Evolutionary conservation across 64 coral and sea anemone genomes (phyloP).

Genomic region (Dendronephthya gigantea): DNA sequence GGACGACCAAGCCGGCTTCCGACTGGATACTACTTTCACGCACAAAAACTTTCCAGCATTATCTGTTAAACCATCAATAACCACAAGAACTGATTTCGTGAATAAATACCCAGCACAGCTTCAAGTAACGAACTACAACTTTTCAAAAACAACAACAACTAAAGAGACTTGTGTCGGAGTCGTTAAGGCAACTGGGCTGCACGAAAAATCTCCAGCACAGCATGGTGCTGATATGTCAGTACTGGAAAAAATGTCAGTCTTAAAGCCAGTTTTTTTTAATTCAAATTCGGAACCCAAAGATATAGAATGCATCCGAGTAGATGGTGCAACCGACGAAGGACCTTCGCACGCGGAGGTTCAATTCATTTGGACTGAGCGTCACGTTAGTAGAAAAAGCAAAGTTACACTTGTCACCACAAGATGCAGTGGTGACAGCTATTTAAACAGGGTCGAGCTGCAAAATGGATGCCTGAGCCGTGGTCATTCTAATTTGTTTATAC

Average conservation of each 20-base stretch:
- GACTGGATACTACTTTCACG: slow-evolving; percentile 25
- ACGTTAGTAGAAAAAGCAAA: background rate
- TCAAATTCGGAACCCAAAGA: background rate
- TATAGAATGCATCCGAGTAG: background rate
- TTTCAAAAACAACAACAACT: background rate
- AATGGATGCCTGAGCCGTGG: background rate
- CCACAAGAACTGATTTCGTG: slow-evolving; percentile 18
- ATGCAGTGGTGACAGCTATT: background rate
- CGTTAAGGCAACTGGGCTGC: background rate
- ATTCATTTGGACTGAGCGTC: background rate
- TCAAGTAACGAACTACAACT: slow-evolving; percentile 30
- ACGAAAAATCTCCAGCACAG: background rate
- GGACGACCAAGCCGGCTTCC: slow-evolving; percentile 49
- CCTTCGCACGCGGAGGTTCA: background rate
- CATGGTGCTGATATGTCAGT: background rate
- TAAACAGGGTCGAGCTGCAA: background rate
- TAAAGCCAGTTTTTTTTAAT: background rate
- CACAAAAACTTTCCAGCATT: background rate
- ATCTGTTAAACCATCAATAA: slow-evolving; percentile 8
- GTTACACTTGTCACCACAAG: background rate
- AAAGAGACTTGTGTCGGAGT: background rate
- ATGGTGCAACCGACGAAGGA: slow-evolving; percentile 13
- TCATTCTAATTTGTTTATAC: background rate
- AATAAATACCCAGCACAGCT: slow-evolving; percentile 34
- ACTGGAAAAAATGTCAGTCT: background rate